Evolutionary conservation across 2,888 invertebrate genomes (phyloP).

Genomic region (Agriotes lineatus): DNA sequence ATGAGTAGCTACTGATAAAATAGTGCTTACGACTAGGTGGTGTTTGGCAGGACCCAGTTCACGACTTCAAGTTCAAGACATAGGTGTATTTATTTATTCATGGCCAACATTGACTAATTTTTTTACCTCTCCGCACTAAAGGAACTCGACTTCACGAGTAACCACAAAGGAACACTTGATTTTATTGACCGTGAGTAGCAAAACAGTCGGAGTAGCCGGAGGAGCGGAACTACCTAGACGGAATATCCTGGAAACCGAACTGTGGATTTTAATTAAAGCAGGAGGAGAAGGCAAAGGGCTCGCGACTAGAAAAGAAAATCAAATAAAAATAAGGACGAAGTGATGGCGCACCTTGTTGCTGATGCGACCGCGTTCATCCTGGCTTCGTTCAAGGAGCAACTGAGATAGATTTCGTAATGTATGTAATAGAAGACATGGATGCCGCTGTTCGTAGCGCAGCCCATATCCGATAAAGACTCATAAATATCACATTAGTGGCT

Average conservation of each 20-base stretch:
- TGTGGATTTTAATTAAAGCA: conserved; percentile 21
- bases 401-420: conserved; percentile 52
- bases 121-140: too few relatives aligned
- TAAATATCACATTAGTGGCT: conserved; percentile 65
- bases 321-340: conserved; percentile 27
- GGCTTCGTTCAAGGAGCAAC: conserved; percentile 29
- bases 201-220: conserved; percentile 1
- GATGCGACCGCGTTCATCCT: conserved; percentile 4
- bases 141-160: conserved; percentile 1
- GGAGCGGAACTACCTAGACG: conserved; percentile 13
- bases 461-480: conserved; percentile 63
- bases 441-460: conserved; percentile 52
- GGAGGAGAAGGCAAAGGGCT: not conserved
- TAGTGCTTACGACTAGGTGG: too few relatives aligned
- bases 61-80: too few relatives aligned
- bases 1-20: too few relatives aligned
- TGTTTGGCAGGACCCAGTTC: too few relatives aligned
- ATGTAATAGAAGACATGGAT: conserved; percentile 58
- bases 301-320: conserved; percentile 20
- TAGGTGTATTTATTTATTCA: too few relatives aligned
- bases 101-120: too few relatives aligned
- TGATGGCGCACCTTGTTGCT: conserved; percentile 18
- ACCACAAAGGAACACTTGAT: conserved; percentile 2
- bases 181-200: not conserved
- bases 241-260: conserved; percentile 11